These are phyloP conservation scores for Barypeithes pellucidus DNA, from an alignment of 2,888 invertebrate genomes.

Conservation along the genomic window DNA sequence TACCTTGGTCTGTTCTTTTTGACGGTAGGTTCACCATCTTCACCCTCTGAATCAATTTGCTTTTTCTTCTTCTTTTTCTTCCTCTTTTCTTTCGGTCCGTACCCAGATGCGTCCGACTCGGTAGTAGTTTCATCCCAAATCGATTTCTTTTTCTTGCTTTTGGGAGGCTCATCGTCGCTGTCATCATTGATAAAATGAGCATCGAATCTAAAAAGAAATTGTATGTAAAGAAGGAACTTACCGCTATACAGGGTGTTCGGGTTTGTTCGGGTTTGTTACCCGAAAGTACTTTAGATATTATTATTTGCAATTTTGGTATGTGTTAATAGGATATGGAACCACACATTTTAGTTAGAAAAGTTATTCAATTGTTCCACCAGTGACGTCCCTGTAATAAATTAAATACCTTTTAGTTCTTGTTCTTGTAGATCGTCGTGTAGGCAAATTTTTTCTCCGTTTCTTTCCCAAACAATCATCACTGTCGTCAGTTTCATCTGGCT, in stretches of 20 bases:
- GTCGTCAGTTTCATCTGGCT: constrained; percentile 75
- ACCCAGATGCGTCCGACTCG: constrained; percentile 75
- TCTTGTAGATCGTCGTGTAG: constrained; percentile 74
- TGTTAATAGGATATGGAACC: too few relatives aligned
- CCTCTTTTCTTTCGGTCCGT: constrained; percentile 68
- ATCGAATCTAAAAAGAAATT: constrained; percentile 64
- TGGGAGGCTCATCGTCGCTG: constrained; percentile 71
- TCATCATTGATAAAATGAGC: constrained; percentile 74
- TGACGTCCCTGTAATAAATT: too few relatives aligned
- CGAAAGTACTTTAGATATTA: too few relatives aligned
- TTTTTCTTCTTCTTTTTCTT: constrained; percentile 70
- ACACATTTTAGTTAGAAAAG: too few relatives aligned
- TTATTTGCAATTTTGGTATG: too few relatives aligned
- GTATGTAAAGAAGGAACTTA: too few relatives aligned
- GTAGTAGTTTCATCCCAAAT: constrained; percentile 76
- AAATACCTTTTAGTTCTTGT: constrained; percentile 65
- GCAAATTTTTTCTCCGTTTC: constrained; percentile 70
- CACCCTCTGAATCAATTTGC: constrained; percentile 65
- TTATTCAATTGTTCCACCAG: too few relatives aligned
- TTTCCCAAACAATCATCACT: constrained; percentile 72
- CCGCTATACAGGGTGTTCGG: too few relatives aligned
- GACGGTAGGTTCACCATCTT: constrained; percentile 46
- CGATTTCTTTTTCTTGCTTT: constrained; percentile 75
- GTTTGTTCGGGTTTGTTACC: too few relatives aligned
- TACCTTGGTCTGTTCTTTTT: constrained; percentile 62